Evolutionary conservation across 2,888 invertebrate species (phyloP), one percentile per base, ranked within the genome.

Genomic region (Shargacucullia verbasci): DNA sequence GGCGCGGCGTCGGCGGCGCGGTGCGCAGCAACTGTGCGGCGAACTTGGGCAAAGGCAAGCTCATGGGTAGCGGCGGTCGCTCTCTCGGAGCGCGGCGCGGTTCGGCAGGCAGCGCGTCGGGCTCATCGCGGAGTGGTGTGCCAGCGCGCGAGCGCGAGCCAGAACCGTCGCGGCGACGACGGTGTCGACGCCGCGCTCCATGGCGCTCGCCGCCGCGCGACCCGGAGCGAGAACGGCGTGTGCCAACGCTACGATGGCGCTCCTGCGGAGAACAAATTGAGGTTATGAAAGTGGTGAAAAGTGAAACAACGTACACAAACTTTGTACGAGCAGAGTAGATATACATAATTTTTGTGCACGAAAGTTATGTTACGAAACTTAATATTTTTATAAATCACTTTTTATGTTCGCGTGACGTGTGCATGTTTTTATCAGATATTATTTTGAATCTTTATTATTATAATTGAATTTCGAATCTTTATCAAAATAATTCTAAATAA

Each of bases 21-120:
- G 94, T 87, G 20, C 95, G 93, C 62, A 94, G 88, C 79, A 97
- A 95, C 83, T 96, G 95, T 58, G 96, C 95, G 13, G 98, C 98
- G 87, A 98, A 98, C 90, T 97, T 96, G 37, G 98, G 98, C 77
- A 98, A 91, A 15, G 98, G 98, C 79, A 98, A 93, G 79, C 97
- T 96, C 89, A 98, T 95, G 31, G 98, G 97, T 11, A 96, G 95
- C 60, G 95, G 95, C 85, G 95, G 92, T 68, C 95, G 95, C 78
- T 92, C 96, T 25, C 90, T 94, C 4, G 95, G 95, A 79, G 96
- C 94, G 44, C 97, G 95, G 59, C 97, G 95, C 14, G 97, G 97
- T 86, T 97, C 97, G 60, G 95, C 95, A 9, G 97, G 97, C 50
- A 83, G 85, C 52, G 98, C 98, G 44, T 98, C 98, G 2, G 98